phyloP scores from a whole-genome alignment of 2,888 invertebrate species.

The Gryllus longicercus region DNA sequence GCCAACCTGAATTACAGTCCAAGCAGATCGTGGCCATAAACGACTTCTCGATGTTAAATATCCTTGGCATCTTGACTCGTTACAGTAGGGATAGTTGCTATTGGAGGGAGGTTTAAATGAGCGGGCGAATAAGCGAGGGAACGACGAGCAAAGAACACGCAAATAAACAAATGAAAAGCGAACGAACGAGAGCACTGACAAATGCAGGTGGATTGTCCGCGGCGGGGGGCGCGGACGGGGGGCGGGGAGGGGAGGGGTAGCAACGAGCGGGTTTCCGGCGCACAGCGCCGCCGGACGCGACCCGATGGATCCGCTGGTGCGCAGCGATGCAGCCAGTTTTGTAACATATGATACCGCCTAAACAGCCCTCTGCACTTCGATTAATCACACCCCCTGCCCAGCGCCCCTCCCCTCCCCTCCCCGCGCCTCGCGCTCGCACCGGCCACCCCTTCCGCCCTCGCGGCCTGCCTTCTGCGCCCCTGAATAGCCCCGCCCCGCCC shows the following conservation, averaged over 20 bases:
- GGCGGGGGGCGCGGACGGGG: background rate
- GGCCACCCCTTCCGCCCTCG: background rate
- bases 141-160: too few relatives aligned
- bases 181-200: background rate
- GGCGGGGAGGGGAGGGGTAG: background rate
- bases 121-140: too few relatives aligned
- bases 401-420: background rate
- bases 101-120: too few relatives aligned
- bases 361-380: slow-evolving; percentile 17
- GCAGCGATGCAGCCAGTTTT: background rate
- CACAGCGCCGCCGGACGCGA: background rate
- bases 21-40: too few relatives aligned
- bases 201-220: background rate
- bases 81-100: too few relatives aligned
- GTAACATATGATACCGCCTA: slow-evolving; percentile 17
- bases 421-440: background rate
- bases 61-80: too few relatives aligned
- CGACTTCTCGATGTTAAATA: too few relatives aligned
- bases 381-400: background rate
- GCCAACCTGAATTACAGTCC: too few relatives aligned
- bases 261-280: background rate
- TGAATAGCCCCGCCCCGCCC: background rate
- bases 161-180: too few relatives aligned
- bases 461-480: background rate
- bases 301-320: background rate